Conservation (phyloP, 1,140 invertebrate genomes). For the Zaprionus vittiger region DNA sequence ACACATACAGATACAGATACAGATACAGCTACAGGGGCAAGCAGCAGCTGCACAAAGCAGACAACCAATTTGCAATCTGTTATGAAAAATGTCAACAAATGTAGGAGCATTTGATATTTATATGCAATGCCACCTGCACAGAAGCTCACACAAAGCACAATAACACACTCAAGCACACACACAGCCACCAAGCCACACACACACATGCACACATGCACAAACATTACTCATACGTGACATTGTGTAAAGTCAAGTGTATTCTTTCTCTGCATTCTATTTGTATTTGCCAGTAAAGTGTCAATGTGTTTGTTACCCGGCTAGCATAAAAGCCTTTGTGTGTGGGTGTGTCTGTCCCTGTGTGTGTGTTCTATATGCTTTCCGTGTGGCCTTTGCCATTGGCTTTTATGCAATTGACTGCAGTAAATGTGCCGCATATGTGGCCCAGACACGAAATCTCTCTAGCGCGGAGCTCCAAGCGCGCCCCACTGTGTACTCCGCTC, state of each 20-base stretch:
- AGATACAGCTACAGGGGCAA: constrained; percentile 9
- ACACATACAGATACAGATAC: neutral
- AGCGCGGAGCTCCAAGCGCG: neutral
- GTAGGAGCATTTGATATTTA: constrained; percentile 63
- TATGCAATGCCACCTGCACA: constrained; percentile 56
- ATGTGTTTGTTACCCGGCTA: constrained; percentile 19
- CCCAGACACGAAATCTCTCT: constrained; percentile 21
- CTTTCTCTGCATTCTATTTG: constrained; percentile 38
- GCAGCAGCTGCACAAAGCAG: constrained; percentile 58
- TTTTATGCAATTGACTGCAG: constrained; percentile 49
- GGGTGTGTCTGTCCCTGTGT: constrained; percentile 41
- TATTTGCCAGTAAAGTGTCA: constrained; percentile 17
- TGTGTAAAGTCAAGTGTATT: constrained; percentile 39
- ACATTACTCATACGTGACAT: constrained; percentile 11
- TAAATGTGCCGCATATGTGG: constrained; percentile 67
- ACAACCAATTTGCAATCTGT: constrained; percentile 76
- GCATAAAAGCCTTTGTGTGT: constrained; percentile 16
- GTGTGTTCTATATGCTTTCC: constrained; percentile 45
- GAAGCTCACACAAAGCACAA: constrained; percentile 5
- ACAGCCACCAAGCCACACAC: constrained; percentile 1
- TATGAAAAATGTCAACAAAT: constrained; percentile 74
- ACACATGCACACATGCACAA: constrained; percentile 14
- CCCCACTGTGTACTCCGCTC: constrained; percentile 3
- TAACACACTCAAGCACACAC: neutral
- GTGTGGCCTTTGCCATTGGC: constrained; percentile 48